A percentile compares a stretch with the other conserved stretches of the same genome.
Evolutionary conservation across 2,797 vertebrate species (phyloP).

Genomic region (Cyclopterus lumpus): DNA sequence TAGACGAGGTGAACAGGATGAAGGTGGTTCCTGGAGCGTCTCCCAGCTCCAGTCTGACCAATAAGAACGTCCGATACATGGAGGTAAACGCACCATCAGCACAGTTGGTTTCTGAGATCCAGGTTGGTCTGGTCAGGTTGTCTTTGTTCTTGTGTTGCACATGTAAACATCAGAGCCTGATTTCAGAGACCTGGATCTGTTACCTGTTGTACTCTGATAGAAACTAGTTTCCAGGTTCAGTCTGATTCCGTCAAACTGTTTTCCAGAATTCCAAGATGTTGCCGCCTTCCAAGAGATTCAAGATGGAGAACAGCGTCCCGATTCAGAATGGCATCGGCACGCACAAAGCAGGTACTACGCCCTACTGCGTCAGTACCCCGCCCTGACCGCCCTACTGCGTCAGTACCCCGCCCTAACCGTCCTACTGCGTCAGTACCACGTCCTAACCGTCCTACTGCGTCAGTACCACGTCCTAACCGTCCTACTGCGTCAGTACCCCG

Average conservation of each 20-base stretch:
- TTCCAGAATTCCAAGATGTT: slow-evolving; percentile 84
- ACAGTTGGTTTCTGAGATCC: background rate
- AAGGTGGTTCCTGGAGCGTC: slow-evolving; percentile 62
- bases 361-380: background rate
- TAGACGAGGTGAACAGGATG: slow-evolving; percentile 81
- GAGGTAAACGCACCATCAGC: slow-evolving; percentile 75
- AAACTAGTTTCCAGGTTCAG: background rate
- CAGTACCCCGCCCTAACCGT: background rate
- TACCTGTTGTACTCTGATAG: background rate
- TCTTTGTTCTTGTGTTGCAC: background rate
- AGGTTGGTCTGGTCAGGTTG: background rate
- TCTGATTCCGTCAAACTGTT: slow-evolving; percentile 9
- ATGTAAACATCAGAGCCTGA: background rate
- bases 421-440: background rate
- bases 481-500: background rate
- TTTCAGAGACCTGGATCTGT: background rate
- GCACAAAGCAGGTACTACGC: slow-evolving; percentile 42
- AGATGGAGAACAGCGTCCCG: slow-evolving; percentile 82
- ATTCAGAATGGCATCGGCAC: slow-evolving; percentile 75
- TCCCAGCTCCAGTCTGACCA: slow-evolving; percentile 48
- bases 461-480: background rate
- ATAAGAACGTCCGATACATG: slow-evolving; percentile 74
- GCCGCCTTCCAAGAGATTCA: slow-evolving; percentile 87
- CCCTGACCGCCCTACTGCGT: too few species aligned
- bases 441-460: background rate